Evolutionary conservation across 2,113 vertebrate genomes (phyloP), one percentile per base, ranked within the genome.

Genomic region (Egretta garzetta): DNA sequence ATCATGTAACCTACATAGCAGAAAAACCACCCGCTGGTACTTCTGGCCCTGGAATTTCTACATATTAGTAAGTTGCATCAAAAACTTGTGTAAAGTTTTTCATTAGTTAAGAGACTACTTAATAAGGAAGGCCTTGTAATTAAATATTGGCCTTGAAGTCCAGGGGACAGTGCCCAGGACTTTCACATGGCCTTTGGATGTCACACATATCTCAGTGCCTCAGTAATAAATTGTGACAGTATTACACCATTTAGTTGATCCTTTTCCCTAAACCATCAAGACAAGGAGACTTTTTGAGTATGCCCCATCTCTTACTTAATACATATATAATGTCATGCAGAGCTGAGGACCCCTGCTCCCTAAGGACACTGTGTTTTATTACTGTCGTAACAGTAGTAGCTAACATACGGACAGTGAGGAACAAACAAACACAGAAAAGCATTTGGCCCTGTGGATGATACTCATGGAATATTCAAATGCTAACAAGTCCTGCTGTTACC

Each of bases 31-130:
- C 22, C 5, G 1, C 82, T 77, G 75, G 39, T 79, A 52, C 35
- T 92, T 90, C 60, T 86, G 52, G 49, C 47, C 52, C 56, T 85
- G 59, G 8, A 5, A 22, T 60, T 95, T 93, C 53, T 93, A 52
- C 74, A 77, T 30, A 12, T 63, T 63, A 55, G 39, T 27, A 17
- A 60, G 28, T 55, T 86, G 35, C 60, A 81, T 74, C 53, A 66
- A 19, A 67, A 89, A 6, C 7, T 10, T 17, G 33, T 18, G 20
- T 43, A n/a, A 23, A 5, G 0, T 12, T 68, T 95, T 64, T 79
- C 22, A 17, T 50, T 75, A 60, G 70, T 47, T 80, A 58, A 76
- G 62, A 49, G 43, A 30, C 14, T 10, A 19, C 39, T 71, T 75
- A 85, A 27, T 37, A 55, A 72, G 56, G 70, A 56, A 63, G 8